phyloP scores from a whole-genome alignment of 37 sponge, comb jelly and placozoan genomes.

The Halichondria panicea region DNA sequence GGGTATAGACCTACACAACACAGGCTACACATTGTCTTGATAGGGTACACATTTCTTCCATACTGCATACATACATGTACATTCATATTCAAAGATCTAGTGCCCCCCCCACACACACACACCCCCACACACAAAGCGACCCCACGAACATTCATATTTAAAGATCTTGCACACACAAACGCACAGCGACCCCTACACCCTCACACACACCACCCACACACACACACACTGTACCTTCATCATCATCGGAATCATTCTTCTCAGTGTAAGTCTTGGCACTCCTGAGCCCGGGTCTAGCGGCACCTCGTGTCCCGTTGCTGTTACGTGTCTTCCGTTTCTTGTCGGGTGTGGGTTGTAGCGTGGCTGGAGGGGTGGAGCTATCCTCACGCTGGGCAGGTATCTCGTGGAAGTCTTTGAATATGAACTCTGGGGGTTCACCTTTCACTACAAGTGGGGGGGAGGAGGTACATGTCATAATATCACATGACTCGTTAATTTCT shows the following conservation, averaged over 20 bases:
- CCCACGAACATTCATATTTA: neutral
- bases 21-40: neutral
- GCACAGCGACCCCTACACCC: too few species aligned
- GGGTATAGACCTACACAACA: neutral
- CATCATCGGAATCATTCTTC: slow-evolving; percentile 47
- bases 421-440: slow-evolving; percentile 49
- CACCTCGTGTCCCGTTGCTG: slow-evolving; percentile 48
- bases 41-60: neutral
- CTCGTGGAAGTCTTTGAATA: slow-evolving; percentile 68
- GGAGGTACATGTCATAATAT: too few species aligned
- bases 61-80: neutral
- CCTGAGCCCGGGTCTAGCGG: slow-evolving; percentile 22
- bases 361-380: neutral
- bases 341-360: neutral
- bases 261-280: slow-evolving; percentile 50
- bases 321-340: slow-evolving; percentile 56
- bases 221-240: too few species aligned
- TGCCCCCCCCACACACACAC: neutral
- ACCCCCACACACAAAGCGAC: neutral
- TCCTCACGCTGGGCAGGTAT: neutral
- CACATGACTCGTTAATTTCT: too few species aligned
- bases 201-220: too few species aligned
- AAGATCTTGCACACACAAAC: too few species aligned
- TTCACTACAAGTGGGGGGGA: slow-evolving; percentile 19
- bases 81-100: neutral